Evolutionary conservation across 2,797 vertebrate species (phyloP), one percentile per base, ranked within the genome.

Genomic region (Enteromius argenteus): DNA sequence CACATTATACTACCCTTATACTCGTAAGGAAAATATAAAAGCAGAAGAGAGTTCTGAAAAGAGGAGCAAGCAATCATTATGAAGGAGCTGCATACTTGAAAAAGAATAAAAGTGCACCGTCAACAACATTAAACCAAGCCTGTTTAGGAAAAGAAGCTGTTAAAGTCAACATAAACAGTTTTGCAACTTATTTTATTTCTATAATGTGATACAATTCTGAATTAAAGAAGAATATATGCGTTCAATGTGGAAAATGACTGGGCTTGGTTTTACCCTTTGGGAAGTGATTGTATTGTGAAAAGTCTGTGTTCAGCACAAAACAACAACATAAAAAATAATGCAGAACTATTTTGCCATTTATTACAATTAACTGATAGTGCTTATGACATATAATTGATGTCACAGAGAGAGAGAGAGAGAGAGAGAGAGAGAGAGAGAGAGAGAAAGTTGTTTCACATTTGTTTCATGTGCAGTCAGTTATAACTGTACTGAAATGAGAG

Each of bases 21-120:
- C 13, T 5, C 19, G 17, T 30, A 35, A 11, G 5, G 49, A 64
- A 74, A 53, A 13, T 42, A 23, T 37, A 23, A 51, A 37, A 74
- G 42, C 27, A 23, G 69, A 62, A n/a, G 27, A 60, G 23, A 60
- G 53, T 15, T 35, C 53, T 62, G 71, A 83, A 13, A 74, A 81
- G 37, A 53, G 19, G 72, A 74, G 14, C 69, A 46, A 37, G 46
- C 15, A 0, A 6, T 74, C 8, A 14, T 58, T 53, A 81, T 62
- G 21, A 73, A 35, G 80, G 30, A 51, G 58, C 60, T 5, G 69
- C 30, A 46, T 4, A 42, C 27, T 32, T 81, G 13, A 60, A n/a
- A 62, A 81, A 44, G 51, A 21, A 27, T 72, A 58, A n/a, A 46
- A 62, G 44, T 82, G 39, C 71, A 66, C 30, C 14, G 42, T 64